Percentiles rank a stretch among this genome's conserved stretches.
Evolutionary conservation across 1,140 invertebrate genomes (phyloP).

Genomic region (Metaphire vulgaris): DNA sequence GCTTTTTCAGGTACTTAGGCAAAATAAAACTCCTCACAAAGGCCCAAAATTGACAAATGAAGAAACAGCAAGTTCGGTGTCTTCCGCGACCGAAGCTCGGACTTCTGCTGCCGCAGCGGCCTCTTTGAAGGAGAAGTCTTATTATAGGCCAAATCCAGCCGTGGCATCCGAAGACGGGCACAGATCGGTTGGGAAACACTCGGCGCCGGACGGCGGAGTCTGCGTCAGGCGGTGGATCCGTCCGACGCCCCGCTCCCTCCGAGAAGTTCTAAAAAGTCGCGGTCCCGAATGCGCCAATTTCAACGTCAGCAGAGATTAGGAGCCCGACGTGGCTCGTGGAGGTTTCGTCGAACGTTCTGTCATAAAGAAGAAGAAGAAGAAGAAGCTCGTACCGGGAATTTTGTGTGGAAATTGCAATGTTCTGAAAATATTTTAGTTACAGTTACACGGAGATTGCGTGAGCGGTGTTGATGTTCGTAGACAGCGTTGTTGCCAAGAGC

Average conservation of each 20-base stretch:
- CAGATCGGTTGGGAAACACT: too few species aligned
- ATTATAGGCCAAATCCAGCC: neutral
- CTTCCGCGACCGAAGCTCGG: neutral
- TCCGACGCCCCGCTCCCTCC: neutral
- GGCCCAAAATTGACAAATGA: neutral
- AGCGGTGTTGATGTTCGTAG: too few species aligned
- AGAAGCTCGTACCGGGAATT: too few species aligned
- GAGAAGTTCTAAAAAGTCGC: constrained; percentile 24
- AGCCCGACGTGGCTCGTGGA: neutral
- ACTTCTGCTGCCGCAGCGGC: neutral
- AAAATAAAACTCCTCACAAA: constrained; percentile 30
- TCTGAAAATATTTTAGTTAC: too few species aligned
- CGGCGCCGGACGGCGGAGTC: too few species aligned
- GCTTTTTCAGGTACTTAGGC: constrained; percentile 15
- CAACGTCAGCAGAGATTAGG: constrained; percentile 25
- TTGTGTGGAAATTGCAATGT: too few species aligned
- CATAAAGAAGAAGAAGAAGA: too few species aligned
- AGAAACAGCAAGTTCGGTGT: neutral
- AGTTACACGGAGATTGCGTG: too few species aligned
- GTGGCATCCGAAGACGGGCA: neutral
- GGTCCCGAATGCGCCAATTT: constrained; percentile 35
- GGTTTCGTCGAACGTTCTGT: too few species aligned
- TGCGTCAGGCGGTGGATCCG: too few species aligned
- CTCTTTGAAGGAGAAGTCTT: neutral
- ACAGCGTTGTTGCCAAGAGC: too few species aligned